Evolutionary conservation across 1,140 invertebrate species (phyloP).

Genomic region (Himalopsyche phryganea): DNA sequence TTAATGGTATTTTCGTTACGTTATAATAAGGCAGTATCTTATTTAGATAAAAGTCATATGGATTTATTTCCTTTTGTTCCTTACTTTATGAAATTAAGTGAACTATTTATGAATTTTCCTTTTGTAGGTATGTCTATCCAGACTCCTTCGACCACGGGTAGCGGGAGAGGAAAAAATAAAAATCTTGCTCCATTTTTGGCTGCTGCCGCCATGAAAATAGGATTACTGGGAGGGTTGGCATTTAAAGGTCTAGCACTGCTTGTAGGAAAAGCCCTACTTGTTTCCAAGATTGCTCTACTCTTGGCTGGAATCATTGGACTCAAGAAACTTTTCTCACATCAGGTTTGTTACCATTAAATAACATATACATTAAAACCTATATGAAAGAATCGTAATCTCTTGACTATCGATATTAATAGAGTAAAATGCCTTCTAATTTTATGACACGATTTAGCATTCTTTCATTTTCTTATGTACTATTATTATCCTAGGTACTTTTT

Average conservation of each 20-base stretch:
- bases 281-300: slow-evolving; percentile 77
- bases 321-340: slow-evolving; percentile 74
- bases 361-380: slow-evolving; percentile 27
- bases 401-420: slow-evolving; percentile 3
- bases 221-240: slow-evolving; percentile 71
- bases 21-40: too few species aligned
- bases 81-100: too few species aligned
- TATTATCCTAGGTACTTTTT: too few species aligned
- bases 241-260: slow-evolving; percentile 78
- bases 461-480: neutral
- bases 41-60: too few species aligned
- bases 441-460: neutral
- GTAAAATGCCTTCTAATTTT: neutral
- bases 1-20: too few species aligned
- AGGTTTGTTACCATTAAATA: slow-evolving; percentile 45
- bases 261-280: slow-evolving; percentile 76
- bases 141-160: slow-evolving; percentile 54
- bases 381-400: neutral
- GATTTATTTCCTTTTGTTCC: too few species aligned
- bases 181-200: slow-evolving; percentile 72
- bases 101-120: too few species aligned
- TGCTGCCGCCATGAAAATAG: slow-evolving; percentile 73
- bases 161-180: slow-evolving; percentile 68
- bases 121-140: slow-evolving; percentile 64
- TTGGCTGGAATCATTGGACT: slow-evolving; percentile 74